A percentile compares a stretch with the other conserved stretches of the same genome.
phyloP scores from a whole-genome alignment of 1,140 invertebrate species.

The Drosophila bocqueti region DNA sequence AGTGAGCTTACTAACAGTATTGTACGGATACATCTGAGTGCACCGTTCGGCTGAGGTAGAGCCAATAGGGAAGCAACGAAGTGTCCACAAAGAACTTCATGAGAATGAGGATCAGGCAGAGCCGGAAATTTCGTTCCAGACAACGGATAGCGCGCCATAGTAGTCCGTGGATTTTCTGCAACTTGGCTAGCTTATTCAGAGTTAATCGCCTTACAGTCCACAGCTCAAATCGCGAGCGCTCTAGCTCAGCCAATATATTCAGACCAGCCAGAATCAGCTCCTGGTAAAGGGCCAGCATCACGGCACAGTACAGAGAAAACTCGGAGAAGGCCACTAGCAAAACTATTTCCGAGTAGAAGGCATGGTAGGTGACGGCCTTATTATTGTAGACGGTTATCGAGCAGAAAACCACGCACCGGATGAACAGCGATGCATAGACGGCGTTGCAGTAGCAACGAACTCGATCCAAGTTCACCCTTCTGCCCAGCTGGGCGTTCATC shows the following conservation, averaged over 20 bases:
- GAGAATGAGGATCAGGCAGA: slow-evolving; percentile 36
- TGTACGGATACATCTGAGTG: background rate
- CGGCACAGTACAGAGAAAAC: slow-evolving; percentile 39
- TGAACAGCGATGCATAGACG: slow-evolving; percentile 15
- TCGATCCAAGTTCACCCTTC: slow-evolving; percentile 1
- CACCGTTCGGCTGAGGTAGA: slow-evolving; percentile 31
- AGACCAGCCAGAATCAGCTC: slow-evolving; percentile 27
- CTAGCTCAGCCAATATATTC: slow-evolving; percentile 22
- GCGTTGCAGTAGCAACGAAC: slow-evolving; percentile 39
- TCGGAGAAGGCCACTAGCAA: slow-evolving; percentile 39
- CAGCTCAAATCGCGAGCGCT: slow-evolving; percentile 28
- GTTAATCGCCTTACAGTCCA: slow-evolving; percentile 17
- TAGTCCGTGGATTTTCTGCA: slow-evolving; percentile 42
- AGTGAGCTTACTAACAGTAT: slow-evolving; percentile 27
- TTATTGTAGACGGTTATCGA: background rate
- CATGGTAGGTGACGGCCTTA: slow-evolving; percentile 20
- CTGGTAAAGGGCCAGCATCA: slow-evolving; percentile 49
- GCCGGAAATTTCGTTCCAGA: slow-evolving; percentile 50
- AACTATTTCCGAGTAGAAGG: slow-evolving; percentile 56
- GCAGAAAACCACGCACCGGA: background rate
- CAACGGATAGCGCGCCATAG: slow-evolving; percentile 49
- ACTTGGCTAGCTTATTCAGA: slow-evolving; percentile 24
- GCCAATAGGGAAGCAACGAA: slow-evolving; percentile 57
- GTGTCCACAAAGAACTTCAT: slow-evolving; percentile 56
- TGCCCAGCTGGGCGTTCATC: slow-evolving; percentile 24